A percentile compares a stretch with the other conserved stretches of the same genome.
Conservation (phyloP, 2,888 invertebrate species). For the Bellardia bayeri region DNA sequence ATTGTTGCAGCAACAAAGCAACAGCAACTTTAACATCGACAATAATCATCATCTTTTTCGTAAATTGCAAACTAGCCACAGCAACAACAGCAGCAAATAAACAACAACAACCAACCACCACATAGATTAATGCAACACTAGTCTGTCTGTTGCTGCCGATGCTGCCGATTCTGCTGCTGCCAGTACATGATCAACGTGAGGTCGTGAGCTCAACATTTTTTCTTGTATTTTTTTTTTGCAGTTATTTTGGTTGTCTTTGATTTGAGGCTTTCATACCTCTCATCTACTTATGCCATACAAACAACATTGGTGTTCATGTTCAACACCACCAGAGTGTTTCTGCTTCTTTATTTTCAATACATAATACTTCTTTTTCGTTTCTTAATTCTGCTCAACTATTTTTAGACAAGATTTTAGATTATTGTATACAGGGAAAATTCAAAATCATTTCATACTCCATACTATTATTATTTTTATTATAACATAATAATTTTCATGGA, state of each 20-base stretch:
- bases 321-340: conserved; percentile 68
- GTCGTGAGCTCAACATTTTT: conserved; percentile 75
- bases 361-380: conserved; percentile 10
- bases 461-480: conserved; percentile 55
- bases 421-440: conserved; percentile 43
- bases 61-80: conserved; percentile 71
- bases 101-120: conserved; percentile 49
- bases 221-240: conserved; percentile 25
- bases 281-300: conserved; percentile 25
- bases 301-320: conserved; percentile 65
- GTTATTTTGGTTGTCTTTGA: conserved; percentile 63
- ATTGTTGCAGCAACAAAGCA: conserved; percentile 38
- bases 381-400: conserved; percentile 67
- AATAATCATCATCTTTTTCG: conserved; percentile 64
- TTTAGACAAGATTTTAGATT: conserved; percentile 72
- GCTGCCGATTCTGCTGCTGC: conserved; percentile 5
- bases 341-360: conserved; percentile 39
- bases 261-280: conserved; percentile 64
- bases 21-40: conserved; percentile 58
- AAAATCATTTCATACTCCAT: conserved; percentile 20
- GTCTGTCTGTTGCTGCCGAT: conserved; percentile 20
- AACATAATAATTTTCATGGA: conserved; percentile 64
- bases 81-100: conserved; percentile 37
- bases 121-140: conserved; percentile 54
- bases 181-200: conserved; percentile 75